Percentiles rank a stretch among this genome's conserved stretches.
These are phyloP conservation scores for Drosophila repleta DNA, from an alignment of 1,140 invertebrate genomes.

Conservation along the genomic window DNA sequence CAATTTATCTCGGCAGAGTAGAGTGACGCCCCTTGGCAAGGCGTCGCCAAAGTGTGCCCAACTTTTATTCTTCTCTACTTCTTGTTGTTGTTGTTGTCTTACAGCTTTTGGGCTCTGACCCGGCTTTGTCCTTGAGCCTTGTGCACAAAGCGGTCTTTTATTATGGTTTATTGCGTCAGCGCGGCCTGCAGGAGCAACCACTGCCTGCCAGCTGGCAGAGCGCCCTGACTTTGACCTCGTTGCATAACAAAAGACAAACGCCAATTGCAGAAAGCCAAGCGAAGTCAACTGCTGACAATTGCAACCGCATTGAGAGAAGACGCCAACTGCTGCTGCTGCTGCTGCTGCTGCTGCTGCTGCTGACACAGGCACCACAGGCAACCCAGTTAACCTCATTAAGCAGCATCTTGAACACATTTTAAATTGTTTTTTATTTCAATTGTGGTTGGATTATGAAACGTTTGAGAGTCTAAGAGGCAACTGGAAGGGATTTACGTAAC, in stretches of 20 bases:
- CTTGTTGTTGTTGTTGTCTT: not conserved
- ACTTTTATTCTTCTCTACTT: not conserved
- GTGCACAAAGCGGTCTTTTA: constrained; percentile 64
- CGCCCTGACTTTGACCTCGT: constrained; percentile 69
- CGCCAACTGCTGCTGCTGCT: not conserved
- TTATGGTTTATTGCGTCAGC: constrained; percentile 74
- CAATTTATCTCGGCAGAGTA: not conserved
- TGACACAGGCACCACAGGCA: not conserved
- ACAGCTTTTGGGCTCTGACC: not conserved
- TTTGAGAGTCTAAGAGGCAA: too few species aligned
- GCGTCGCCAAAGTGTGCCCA: constrained; percentile 18
- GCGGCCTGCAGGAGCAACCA: constrained; percentile 10
- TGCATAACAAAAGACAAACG: constrained; percentile 54
- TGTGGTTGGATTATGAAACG: too few species aligned
- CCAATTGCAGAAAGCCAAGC: not conserved
- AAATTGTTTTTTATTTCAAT: too few species aligned
- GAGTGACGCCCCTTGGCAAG: not conserved
- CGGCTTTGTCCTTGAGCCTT: constrained; percentile 58
- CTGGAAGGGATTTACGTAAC: too few species aligned
- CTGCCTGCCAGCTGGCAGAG: constrained; percentile 47
- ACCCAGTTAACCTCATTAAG: not conserved
- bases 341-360: not conserved
- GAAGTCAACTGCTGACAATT: not conserved
- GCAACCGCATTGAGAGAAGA: not conserved
- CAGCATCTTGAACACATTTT: not conserved